These are phyloP conservation scores for Osedax frankpressi DNA, from an alignment of 2,888 invertebrate genomes.

Conservation along the genomic window DNA sequence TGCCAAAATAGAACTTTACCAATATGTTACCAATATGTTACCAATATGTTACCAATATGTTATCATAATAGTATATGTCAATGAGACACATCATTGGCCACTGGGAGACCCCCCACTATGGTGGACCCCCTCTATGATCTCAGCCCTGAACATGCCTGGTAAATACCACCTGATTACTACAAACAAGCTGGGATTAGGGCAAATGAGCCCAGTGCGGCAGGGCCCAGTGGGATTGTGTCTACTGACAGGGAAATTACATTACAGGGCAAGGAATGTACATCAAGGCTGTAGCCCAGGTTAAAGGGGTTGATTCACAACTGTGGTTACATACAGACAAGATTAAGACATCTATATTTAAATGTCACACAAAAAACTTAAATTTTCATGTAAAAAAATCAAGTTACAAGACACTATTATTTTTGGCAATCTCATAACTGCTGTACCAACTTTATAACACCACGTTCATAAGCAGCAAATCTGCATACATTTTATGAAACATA, in stretches of 20 bases:
- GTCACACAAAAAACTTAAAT: background rate
- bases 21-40: no score
- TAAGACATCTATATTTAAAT: background rate
- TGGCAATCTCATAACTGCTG: background rate
- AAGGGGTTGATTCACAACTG: conserved; percentile 6
- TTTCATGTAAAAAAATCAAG: background rate
- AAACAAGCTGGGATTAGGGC: conserved; percentile 1
- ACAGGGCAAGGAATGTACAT: background rate
- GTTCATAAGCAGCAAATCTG: background rate
- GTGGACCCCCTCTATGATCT: no score
- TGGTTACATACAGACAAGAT: background rate
- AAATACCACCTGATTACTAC: conserved; percentile 9
- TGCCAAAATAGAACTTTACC: background rate
- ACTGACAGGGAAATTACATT: background rate
- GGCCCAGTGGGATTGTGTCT: background rate
- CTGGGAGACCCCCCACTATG: background rate
- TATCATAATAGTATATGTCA: background rate
- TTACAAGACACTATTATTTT: background rate
- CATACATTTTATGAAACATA: conserved; percentile 6
- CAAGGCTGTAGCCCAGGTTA: background rate
- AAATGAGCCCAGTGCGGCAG: background rate
- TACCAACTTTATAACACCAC: background rate
- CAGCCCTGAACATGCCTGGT: background rate
- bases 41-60: background rate
- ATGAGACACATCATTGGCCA: background rate